Evolutionary conservation across 2,797 vertebrate genomes (phyloP), one percentile per base, ranked within the genome.

Genomic region (Parauchenoglanis punctatus): DNA sequence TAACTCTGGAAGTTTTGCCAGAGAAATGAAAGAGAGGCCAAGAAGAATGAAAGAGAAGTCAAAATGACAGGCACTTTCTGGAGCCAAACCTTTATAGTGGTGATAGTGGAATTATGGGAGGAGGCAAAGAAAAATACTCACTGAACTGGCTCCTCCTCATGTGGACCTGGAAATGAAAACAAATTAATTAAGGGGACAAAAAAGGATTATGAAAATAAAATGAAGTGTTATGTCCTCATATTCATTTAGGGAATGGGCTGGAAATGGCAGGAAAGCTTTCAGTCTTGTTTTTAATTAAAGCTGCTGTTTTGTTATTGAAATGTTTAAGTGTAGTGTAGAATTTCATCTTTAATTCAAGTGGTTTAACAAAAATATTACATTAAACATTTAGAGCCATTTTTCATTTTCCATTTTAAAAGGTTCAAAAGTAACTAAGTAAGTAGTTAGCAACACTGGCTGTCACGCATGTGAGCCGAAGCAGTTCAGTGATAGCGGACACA

Each of bases 101-200:
- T 85, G 82, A 88, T 56, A 84, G 86, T 18, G 31, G 3, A 80
- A 59, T 59, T 18, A 85, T 46, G 77, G 84, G 86, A 56, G 59
- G n/a, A 82, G 83, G 67, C 52, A 35, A 63, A 88, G 35, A 88
- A 88, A 91, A 94, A 96, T 92, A 98, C 98, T 99, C 96, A 99
- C 98, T 99, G 93, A 98, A 98, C 88, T 96, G 96, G 95, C 98
- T 99, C 93, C 95, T 96, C 93, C 96, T 97, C 93, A 98, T 97
- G 93, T 97, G 97, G 91, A 96, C 97, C 98, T 99, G 93, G 91
- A 94, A 95, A 91, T 85, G 92, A 91, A 89, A 94, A 95, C 92
- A 93, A 70, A 91, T 88, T 82, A 89, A 92, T 94, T 91, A 93
- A 90, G 88, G 77, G 89, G 76, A 85, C 7, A 86, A 87, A 76